Evolutionary conservation across 1,140 invertebrate genomes (phyloP), one percentile per base, ranked within the genome.

Genomic region (Pseudomyrmex gracilis): DNA sequence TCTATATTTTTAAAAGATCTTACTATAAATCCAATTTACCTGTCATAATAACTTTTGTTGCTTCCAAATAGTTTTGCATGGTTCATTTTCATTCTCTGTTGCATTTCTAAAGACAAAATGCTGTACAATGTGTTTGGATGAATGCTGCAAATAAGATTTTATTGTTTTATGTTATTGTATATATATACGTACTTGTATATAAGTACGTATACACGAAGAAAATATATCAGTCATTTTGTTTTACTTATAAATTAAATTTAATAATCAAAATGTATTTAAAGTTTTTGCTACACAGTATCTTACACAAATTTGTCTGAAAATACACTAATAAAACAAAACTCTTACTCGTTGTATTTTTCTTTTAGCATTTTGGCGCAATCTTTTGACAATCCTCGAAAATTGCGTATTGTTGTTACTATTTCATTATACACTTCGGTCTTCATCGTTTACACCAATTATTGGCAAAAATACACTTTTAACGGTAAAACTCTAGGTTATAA

Each of bases 51-150:
- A 51, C 89, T 64, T 34, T 84, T 76, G 1, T 85, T 83, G 3
- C 63, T 68, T 10, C 70, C 77, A 73, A 90, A 90, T 43, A 92
- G 49, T 73, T 82, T 87, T 1, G 17, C 13, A 83, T 92, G 94
- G 88, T 83, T 94, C 15, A 55, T 73, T 92, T 94, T 95, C 93
- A 94, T 95, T 90, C 83, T 92, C 82, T 88, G 92, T 89, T 89
- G 93, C 83, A 90, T 92, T 85, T 93, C 92, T 84, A 90, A 87
- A 45, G 93, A 93, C n/a, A 95, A 70, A 85, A 96, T 96, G 87
- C 95, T 95, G 43, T 93, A 94, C 17, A 96, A 77, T 0, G 95
- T 95, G 73, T 93, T 90, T 20, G 87, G 67, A 20, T 93, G 91
- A n/a, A 95, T 87, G 13, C 95, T 95, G 34, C 77, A 82, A 91